Evolutionary conservation across 1,140 invertebrate genomes (phyloP), one percentile per base, ranked within the genome.

Genomic region (Drosophila melanica): DNA sequence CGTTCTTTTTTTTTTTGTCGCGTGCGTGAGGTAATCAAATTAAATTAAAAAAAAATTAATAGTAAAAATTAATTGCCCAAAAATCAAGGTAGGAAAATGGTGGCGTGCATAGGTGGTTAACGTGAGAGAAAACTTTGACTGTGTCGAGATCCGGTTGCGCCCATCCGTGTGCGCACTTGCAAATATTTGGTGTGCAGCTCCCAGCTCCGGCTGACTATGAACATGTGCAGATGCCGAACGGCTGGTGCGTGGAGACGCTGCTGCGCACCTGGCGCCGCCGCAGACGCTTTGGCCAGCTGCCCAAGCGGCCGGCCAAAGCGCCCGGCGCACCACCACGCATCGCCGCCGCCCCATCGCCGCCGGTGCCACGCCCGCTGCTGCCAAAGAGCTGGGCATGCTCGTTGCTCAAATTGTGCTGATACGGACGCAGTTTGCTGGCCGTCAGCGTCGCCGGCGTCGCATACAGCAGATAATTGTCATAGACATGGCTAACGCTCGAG

Each of bases 191-290:
- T 67, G 70, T 77, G 45, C 64, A 58, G 41, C 50, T 69, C 85
- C 85, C 85, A 75, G 48, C 86, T 23, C 45, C 45, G 5, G 69
- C 86, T 90, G 78, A 90, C 90, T 92, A 92, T 92, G 90, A 92
- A 91, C 90, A 92, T 92, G 90, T 91, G 84, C 90, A 92, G 67
- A 92, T 90, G 70, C 82, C 90, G 23, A 92, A 90, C 14, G 90
- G 90, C 51, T 90, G 85, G 55, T 91, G 89, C 37, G 90, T 91
- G 33, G 90, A 89, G 12, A 91, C 90, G 11, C 72, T 84, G 74
- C 90, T 91, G 50, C 90, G 85, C 63, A 87, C 90, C 54, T 91
- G 89, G 1, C 87, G 85, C 75, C 73, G 76, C 8, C 72, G 79
- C 48, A 89, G 47, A 16, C 76, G 54, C 42, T 75, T 80, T 3